Percentiles rank a stretch among this genome's conserved stretches.
These are phyloP conservation scores for Elephas maximus DNA, from an alignment of 2,113 vertebrate genomes.

Conservation along the genomic window DNA sequence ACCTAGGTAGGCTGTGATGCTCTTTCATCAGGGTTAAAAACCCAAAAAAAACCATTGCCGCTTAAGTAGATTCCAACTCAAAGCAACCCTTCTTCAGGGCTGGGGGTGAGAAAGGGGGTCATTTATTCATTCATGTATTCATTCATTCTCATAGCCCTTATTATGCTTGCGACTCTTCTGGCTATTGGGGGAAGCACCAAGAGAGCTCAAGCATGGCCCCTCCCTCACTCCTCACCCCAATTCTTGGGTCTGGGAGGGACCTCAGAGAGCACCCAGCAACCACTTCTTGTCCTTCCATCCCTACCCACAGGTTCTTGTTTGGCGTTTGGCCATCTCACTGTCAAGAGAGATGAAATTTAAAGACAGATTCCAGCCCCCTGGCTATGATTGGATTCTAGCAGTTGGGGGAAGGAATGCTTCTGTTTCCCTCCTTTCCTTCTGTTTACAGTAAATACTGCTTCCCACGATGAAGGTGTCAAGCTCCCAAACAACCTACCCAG, in stretches of 20 bases:
- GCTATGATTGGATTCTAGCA: background rate
- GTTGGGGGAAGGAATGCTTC: background rate
- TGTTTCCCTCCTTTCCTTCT: background rate
- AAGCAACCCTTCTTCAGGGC: background rate
- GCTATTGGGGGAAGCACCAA: background rate
- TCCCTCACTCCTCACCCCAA: background rate
- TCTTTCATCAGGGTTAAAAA: background rate
- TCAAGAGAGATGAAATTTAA: conserved; percentile 49
- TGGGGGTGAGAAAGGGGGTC: background rate
- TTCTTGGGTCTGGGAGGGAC: background rate
- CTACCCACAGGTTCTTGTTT: background rate
- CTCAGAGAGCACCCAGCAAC: background rate
- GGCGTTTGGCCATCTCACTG: background rate
- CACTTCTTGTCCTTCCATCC: background rate
- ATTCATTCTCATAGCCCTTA: background rate
- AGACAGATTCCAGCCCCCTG: background rate
- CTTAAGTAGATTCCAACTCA: no score
- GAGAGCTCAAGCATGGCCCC: background rate
- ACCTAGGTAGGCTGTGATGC: background rate
- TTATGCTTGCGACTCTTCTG: background rate
- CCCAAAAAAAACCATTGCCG: no score
- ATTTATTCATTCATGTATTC: background rate
- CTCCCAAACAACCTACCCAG: background rate
- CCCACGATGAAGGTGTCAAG: background rate
- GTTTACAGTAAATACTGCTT: conserved; percentile 3